Evolutionary conservation across 2,888 invertebrate species (phyloP), one percentile per base, ranked within the genome.

Genomic region (Caenorhabditis uteleia): DNA sequence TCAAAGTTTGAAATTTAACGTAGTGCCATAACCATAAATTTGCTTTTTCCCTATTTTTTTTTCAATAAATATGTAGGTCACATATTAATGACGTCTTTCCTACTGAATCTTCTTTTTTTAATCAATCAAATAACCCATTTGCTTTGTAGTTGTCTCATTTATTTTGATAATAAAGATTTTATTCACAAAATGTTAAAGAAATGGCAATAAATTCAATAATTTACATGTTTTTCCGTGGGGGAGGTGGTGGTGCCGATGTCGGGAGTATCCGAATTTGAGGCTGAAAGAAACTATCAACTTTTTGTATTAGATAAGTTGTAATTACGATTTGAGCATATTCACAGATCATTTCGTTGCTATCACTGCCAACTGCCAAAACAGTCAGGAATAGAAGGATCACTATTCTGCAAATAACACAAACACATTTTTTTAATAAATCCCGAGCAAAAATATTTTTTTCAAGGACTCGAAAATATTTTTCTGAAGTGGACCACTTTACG

Each of bases 251-350:
- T n/a, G 73, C 58, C 51, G 57, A 53, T 39, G 68, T 58, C 5
- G 69, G 61, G 21, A 70, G 60, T 44, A 73, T 64, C 29, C 73
- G 68, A 45, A 73, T 66, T 73, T 70, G 73, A 29, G 73, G 73
- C 73, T 73, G 49, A 44, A 71, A 59, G n/a, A 14, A 44, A 26
- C n/a, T 21, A 12, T 6, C 36, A 26, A 40, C 14, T 34, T 46
- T 33, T 16, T 21, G 33, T 46, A 10, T 25, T 25, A 20, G 1
- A 10, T 43, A 4, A 8, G n/a, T 1, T 7, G 14, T n/a, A 57
- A 57, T 56, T 29, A 61, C 64, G 48, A 64, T 64, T 51, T 50
- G 64, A 20, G 54, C 49, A 43, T 68, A 61, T 47, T 68, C 58
- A 54, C 61, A 57, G 43, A 53, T 20, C 53, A 50, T 50, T 47